phyloP scores from a whole-genome alignment of 2,113 vertebrate genomes.

The Pholis gunnellus region DNA sequence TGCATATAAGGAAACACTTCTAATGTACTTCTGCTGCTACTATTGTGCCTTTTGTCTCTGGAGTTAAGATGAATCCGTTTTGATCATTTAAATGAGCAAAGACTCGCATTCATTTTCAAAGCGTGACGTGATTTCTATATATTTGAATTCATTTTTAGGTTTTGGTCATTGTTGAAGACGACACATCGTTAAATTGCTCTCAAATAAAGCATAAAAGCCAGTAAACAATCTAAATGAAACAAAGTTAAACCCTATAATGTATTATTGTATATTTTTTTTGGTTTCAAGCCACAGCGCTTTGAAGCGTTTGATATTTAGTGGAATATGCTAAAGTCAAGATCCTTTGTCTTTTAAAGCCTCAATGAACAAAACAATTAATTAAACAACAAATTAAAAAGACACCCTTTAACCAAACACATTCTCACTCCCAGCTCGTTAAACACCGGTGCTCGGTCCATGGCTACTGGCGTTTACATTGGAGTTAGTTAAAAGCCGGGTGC shows the following conservation, averaged over 20 bases:
- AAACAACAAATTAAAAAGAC: not conserved
- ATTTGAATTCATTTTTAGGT: constrained; percentile 5
- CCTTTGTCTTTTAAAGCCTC: not conserved
- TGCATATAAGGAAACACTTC: constrained; percentile 27
- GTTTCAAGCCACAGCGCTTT: not conserved
- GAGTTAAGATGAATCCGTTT: not conserved
- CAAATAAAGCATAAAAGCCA: not conserved
- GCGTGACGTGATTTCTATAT: not conserved
- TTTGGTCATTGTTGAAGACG: constrained; percentile 4
- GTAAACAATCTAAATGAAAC: not conserved
- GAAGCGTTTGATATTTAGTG: not conserved
- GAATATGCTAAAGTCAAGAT: not conserved
- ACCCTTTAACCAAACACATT: too few species aligned
- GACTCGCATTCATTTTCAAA: constrained; percentile 14
- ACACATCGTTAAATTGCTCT: not conserved
- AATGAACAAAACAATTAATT: not conserved
- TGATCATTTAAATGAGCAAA: constrained; percentile 12
- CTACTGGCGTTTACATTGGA: not conserved
- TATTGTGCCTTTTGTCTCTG: not conserved
- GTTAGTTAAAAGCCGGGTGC: too few species aligned
- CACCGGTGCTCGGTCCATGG: not conserved
- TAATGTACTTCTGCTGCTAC: constrained; percentile 4
- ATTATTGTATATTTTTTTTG: not conserved
- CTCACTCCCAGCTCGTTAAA: too few species aligned
- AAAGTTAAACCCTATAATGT: not conserved